These are phyloP conservation scores for Myrmophylax atrothorax DNA, from an alignment of 2,113 vertebrate species.

Conservation along the genomic window DNA sequence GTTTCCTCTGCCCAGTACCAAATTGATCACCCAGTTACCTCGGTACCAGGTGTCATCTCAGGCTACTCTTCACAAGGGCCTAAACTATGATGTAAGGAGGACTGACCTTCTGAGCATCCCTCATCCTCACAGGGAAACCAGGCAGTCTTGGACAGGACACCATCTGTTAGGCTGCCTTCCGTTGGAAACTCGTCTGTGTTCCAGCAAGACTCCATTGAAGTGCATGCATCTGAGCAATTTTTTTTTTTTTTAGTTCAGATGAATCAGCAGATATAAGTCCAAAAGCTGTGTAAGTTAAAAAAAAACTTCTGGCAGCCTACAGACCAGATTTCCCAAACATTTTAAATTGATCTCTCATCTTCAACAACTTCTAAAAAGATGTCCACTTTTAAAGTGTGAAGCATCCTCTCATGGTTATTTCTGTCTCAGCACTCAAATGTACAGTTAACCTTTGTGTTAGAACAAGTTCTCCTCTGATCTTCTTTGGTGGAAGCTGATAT, in stretches of 20 bases:
- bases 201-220: neutral
- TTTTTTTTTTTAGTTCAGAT: constrained; percentile 10
- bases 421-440: neutral
- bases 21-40: neutral
- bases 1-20: neutral
- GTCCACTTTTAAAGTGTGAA: neutral
- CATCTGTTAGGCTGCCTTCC: neutral
- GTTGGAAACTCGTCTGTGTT: neutral
- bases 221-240: neutral
- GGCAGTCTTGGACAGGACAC: neutral
- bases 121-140: neutral
- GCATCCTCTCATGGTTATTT: neutral
- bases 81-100: neutral
- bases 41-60: neutral
- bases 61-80: neutral
- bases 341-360: neutral
- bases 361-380: neutral
- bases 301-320: neutral
- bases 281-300: neutral
- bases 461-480: neutral
- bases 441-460: neutral
- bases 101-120: neutral
- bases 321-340: neutral
- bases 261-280: constrained; percentile 16
- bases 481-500: neutral